Conservation (phyloP, 2,113 vertebrate species). For the Anhinga anhinga region DNA sequence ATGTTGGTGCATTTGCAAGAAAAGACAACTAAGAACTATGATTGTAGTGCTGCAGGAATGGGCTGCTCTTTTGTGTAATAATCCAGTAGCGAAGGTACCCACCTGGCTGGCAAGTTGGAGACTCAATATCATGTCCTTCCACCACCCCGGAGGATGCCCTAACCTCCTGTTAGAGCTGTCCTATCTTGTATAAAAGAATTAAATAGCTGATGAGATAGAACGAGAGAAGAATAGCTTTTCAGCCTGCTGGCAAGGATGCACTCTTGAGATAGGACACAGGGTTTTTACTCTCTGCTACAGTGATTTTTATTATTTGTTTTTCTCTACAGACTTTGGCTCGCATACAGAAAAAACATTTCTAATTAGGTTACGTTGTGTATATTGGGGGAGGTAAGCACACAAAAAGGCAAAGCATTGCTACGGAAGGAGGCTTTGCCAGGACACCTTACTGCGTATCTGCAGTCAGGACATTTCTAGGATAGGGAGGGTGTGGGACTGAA, state of each 20-base stretch:
- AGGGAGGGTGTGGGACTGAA: background rate
- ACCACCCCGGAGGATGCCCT: background rate
- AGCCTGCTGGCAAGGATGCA: background rate
- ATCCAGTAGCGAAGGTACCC: background rate
- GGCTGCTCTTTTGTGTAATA: background rate
- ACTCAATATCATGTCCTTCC: background rate
- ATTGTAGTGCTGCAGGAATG: accelerated
- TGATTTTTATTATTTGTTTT: background rate
- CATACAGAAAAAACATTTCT: background rate
- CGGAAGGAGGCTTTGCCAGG: background rate
- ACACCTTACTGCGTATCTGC: background rate
- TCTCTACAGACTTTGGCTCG: background rate
- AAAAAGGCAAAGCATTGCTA: background rate
- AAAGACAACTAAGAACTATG: background rate
- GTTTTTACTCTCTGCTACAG: background rate
- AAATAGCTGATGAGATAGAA: background rate
- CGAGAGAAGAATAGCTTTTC: background rate
- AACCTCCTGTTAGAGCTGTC: background rate
- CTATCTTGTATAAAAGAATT: background rate
- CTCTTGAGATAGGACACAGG: background rate
- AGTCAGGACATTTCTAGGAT: background rate
- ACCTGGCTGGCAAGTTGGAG: background rate
- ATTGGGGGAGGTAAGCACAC: background rate
- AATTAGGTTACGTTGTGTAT: background rate
- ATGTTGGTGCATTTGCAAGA: background rate